phyloP scores from a whole-genome alignment of 2,113 vertebrate species.

The Calidris pygmaea region DNA sequence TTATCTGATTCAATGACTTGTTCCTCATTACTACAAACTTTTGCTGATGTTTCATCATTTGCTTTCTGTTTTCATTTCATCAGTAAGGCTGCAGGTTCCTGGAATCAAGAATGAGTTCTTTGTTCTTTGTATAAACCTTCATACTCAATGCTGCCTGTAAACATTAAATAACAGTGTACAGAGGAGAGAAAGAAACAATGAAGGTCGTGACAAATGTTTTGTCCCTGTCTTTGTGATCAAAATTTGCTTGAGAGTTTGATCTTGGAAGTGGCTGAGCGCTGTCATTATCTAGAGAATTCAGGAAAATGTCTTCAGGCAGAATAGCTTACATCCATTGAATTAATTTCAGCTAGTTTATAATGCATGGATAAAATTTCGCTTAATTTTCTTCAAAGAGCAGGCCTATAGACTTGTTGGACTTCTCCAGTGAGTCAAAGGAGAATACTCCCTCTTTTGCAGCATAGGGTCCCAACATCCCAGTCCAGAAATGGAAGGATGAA shows the following conservation, averaged over 20 bases:
- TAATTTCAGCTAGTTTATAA: neutral
- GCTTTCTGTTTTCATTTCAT: neutral
- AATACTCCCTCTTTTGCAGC: neutral
- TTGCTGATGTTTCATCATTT: neutral
- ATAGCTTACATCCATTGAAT: neutral
- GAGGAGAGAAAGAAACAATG: neutral
- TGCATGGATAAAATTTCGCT: neutral
- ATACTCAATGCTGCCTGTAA: neutral
- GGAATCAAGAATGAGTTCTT: neutral
- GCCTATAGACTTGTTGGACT: neutral
- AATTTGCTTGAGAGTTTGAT: neutral
- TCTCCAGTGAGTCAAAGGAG: neutral
- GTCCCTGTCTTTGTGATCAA: neutral
- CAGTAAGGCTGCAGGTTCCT: neutral
- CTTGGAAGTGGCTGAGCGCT: neutral
- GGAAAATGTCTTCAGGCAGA: neutral
- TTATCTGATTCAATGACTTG: neutral
- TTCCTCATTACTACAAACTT: neutral
- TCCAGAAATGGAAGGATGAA: neutral
- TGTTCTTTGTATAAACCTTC: neutral
- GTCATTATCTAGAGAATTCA: neutral
- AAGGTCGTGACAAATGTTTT: neutral
- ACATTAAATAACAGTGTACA: neutral
- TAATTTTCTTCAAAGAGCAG: neutral
- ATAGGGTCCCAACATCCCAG: neutral